Evolutionary conservation across 64 coral and sea anemone genomes (phyloP).

Genomic region (Acropora tenuis): DNA sequence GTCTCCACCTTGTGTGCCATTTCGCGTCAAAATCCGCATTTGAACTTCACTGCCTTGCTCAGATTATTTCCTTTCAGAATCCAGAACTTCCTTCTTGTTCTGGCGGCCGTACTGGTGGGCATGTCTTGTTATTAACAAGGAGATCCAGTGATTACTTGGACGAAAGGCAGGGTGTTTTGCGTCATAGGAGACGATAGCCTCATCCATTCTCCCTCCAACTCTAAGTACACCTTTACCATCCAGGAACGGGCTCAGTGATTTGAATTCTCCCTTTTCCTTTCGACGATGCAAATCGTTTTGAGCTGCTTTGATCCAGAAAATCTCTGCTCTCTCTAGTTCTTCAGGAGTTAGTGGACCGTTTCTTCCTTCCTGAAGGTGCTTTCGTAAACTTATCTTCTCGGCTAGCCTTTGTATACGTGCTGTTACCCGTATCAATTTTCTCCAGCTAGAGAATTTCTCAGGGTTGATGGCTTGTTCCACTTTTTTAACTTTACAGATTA

Average conservation of each 20-base stretch:
- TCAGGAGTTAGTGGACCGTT: background rate
- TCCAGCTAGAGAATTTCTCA: conserved; percentile 46
- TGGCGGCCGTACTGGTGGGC: conserved; percentile 42
- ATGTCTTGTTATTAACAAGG: conserved; percentile 37
- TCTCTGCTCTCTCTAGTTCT: conserved; percentile 10
- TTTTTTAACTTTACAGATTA: background rate
- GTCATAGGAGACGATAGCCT: conserved; percentile 48
- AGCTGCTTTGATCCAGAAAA: conserved; percentile 43
- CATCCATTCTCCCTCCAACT: conserved; percentile 50
- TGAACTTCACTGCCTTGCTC: conserved; percentile 10
- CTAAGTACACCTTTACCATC: conserved; percentile 43
- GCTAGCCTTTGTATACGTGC: conserved; percentile 34
- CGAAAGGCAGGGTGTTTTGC: conserved; percentile 46
- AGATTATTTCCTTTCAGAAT: conserved; percentile 26
- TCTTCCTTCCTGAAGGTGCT: background rate
- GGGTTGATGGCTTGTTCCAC: background rate
- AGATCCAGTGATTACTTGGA: conserved; percentile 16
- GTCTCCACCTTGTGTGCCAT: no score
- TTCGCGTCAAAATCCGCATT: no score
- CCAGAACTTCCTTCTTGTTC: conserved; percentile 47
- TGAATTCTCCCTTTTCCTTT: conserved; percentile 35
- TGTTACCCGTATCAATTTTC: conserved; percentile 45
- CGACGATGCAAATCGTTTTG: conserved; percentile 8
- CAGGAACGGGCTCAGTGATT: conserved; percentile 27
- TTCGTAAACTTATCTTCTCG: conserved; percentile 30